Conservation (phyloP, 2,888 invertebrate genomes). For the Herminia tarsipennalis region DNA sequence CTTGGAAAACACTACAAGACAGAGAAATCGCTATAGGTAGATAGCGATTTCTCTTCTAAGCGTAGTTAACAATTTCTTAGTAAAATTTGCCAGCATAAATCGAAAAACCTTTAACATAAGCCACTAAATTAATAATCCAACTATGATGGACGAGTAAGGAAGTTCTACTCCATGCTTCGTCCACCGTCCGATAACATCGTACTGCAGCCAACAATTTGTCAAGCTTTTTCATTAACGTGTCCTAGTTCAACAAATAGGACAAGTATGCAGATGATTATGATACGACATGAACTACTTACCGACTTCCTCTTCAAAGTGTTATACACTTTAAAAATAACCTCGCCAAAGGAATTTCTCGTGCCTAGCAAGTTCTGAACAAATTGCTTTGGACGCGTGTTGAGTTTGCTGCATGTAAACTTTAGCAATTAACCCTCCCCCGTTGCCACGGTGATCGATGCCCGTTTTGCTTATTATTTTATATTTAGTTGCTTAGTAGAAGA, state of each 20-base stretch:
- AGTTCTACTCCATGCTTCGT: not conserved
- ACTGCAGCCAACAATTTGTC: not conserved
- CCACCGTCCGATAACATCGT: not conserved
- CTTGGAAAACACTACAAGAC: no score
- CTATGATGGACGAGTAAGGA: no score
- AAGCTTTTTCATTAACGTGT: not conserved
- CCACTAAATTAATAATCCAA: no score
- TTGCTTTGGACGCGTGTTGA: constrained; percentile 51
- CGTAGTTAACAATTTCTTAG: no score
- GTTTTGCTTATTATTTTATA: constrained; percentile 30
- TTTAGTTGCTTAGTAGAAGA: constrained; percentile 2
- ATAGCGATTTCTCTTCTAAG: no score
- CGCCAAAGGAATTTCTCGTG: constrained; percentile 24
- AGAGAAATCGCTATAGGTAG: no score
- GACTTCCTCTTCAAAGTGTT: not conserved
- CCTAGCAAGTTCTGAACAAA: constrained; percentile 48
- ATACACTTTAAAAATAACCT: constrained; percentile 18
- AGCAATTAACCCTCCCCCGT: constrained; percentile 56
- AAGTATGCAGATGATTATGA: constrained; percentile 5
- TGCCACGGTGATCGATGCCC: constrained; percentile 50
- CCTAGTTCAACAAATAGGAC: not conserved
- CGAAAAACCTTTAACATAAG: no score
- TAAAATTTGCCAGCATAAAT: no score
- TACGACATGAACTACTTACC: constrained; percentile 3
- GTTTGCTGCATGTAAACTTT: constrained; percentile 59